Percentiles rank a stretch among this genome's conserved stretches.
Conservation (phyloP, 2,113 vertebrate species). For the Nothocercus julius region DNA sequence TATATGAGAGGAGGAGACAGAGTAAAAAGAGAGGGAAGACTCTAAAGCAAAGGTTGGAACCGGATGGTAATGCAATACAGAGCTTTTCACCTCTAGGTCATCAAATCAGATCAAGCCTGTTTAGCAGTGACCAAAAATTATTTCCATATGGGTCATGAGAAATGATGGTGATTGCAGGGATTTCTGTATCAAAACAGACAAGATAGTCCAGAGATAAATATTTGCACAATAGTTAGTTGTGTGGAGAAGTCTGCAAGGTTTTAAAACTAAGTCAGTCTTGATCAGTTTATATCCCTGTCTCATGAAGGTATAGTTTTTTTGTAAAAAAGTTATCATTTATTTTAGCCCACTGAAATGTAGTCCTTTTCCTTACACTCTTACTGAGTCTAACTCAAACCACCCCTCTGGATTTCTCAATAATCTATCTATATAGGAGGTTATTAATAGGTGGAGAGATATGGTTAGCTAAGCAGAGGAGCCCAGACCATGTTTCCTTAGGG, state of each 20-base stretch:
- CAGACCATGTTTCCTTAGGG: conserved; percentile 23
- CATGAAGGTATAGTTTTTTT: background rate
- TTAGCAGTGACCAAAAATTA: conserved; percentile 47
- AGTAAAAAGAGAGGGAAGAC: conserved; percentile 3
- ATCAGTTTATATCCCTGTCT: background rate
- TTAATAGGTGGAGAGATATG: conserved; percentile 20
- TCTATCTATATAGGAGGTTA: conserved; percentile 21
- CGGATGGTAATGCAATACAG: conserved; percentile 23
- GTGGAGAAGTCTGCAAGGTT: conserved; percentile 1
- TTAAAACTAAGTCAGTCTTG: background rate
- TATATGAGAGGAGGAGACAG: accelerated
- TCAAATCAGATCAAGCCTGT: conserved; percentile 16
- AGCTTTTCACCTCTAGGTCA: conserved; percentile 52
- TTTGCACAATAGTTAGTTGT: conserved; percentile 23
- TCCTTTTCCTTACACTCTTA: accelerated
- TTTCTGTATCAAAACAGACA: conserved; percentile 43
- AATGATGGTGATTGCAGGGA: background rate
- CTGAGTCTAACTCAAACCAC: background rate
- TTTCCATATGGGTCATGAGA: conserved; percentile 48
- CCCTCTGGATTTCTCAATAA: conserved; percentile 24
- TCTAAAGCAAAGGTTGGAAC: conserved; percentile 1
- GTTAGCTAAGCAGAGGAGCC: conserved; percentile 27
- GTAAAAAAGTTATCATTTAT: background rate
- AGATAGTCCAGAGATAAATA: conserved; percentile 24
- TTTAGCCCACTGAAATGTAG: background rate